Evolutionary conservation across 2,113 vertebrate species (phyloP).

Genomic region (Mastomys natalensis): DNA sequence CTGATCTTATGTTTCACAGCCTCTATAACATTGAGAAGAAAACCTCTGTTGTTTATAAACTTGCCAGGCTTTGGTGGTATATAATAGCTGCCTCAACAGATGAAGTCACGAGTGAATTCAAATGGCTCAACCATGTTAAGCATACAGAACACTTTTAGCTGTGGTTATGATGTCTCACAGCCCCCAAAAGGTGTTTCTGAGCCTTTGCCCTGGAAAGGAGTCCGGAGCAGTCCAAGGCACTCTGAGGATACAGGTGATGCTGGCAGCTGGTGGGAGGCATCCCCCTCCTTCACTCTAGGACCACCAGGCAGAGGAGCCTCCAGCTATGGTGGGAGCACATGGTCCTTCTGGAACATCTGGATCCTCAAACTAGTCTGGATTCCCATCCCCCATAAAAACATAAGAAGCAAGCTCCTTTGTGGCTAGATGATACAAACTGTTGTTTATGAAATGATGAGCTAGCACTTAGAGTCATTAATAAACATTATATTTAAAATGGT

Average conservation of each 20-base stretch:
- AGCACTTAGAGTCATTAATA: background rate
- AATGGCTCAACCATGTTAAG: background rate
- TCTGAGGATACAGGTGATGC: background rate
- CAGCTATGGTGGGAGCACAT: background rate
- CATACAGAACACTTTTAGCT: background rate
- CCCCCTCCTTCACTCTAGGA: background rate
- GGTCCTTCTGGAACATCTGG: background rate
- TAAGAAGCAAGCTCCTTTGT: background rate
- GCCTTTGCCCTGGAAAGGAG: background rate
- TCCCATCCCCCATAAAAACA: background rate
- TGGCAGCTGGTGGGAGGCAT: background rate
- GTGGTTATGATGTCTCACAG: background rate
- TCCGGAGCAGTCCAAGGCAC: background rate
- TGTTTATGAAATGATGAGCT: background rate
- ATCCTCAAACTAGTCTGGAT: background rate
- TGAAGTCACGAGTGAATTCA: background rate
- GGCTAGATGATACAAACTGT: background rate
- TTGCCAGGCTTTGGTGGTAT: too few species aligned
- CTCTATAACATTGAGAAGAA: background rate
- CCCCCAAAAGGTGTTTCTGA: background rate
- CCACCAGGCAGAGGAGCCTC: background rate
- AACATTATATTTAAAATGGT: background rate
- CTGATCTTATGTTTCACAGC: background rate
- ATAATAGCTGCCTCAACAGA: background rate
- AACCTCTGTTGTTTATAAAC: background rate